Conservation (phyloP, 1,140 invertebrate genomes). For the Drosophila trapezifrons region DNA sequence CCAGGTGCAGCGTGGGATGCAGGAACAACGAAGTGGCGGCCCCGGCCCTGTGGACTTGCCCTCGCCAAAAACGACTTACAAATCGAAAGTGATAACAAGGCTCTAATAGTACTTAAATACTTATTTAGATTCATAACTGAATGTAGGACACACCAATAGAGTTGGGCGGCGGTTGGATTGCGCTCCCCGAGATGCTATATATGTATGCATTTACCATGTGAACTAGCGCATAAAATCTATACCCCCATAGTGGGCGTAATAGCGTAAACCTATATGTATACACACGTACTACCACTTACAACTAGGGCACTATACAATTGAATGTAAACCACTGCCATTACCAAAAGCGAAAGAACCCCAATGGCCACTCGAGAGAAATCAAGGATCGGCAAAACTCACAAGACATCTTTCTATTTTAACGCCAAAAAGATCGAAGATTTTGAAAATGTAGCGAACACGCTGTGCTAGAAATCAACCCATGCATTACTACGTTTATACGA, state of each 20-base stretch:
- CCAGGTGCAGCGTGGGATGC: conserved; percentile 38
- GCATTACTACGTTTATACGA: conserved; percentile 20
- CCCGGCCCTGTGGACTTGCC: conserved; percentile 36
- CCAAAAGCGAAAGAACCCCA: conserved; percentile 47
- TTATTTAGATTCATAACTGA: conserved; percentile 66
- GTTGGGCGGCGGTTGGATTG: conserved; percentile 32
- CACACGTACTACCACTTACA: conserved; percentile 48
- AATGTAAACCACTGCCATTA: conserved; percentile 78
- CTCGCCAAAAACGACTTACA: conserved; percentile 72
- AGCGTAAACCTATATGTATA: conserved; percentile 37
- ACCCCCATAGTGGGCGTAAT: conserved; percentile 51
- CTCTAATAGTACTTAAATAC: conserved; percentile 76
- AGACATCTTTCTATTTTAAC: conserved; percentile 22
- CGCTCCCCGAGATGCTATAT: conserved; percentile 48
- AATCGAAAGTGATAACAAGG: conserved; percentile 79
- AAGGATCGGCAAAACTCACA: conserved; percentile 21
- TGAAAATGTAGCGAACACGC: conserved; percentile 1
- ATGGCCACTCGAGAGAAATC: background rate
- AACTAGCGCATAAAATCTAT: conserved; percentile 75
- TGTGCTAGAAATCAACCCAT: background rate
- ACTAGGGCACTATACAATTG: conserved; percentile 73
- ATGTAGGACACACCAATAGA: conserved; percentile 56
- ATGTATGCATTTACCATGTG: conserved; percentile 78
- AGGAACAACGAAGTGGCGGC: conserved; percentile 55
- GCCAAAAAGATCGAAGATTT: conserved; percentile 20